Evolutionary conservation across 2,113 vertebrate species (phyloP), one percentile per base, ranked within the genome.

Genomic region (Anolis sagrei): DNA sequence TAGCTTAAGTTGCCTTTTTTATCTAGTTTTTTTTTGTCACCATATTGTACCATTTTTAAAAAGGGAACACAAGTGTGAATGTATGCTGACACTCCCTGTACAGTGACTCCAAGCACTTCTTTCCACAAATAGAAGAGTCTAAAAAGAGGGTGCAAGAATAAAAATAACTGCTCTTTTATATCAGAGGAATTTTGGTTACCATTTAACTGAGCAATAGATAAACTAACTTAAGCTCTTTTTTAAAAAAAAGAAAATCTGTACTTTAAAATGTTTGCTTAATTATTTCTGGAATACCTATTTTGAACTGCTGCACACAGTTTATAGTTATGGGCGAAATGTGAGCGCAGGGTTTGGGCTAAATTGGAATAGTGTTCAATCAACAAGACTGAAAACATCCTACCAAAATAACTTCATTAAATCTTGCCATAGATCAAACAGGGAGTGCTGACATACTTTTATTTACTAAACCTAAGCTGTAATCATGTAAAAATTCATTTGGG

Each of bases 161-260:
- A 82, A 92, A 92, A 89, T 76, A 76, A 80, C 77, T 87, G 70
- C 78, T 27, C 79, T 90, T 90, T 73, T 85, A 89, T 66, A 88
- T 49, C 85, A 79, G 79, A 87, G 82, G 0, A 23, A 49, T 66
- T 85, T 70, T 91, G 49, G 77, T 48, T 88, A 36, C 84, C 90
- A 74, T 84, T 94, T 88, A 90, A 88, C 39, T 83, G 68, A 34
- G 54, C 83, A 87, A 77, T 84, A 84, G 88, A 86, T 64, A 5
- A 88, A 87, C 84, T 93, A 91, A 92, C 89, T 91, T 80, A 88
- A 93, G 86, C 91, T 89, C 81, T 94, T 90, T 86, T 49, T 91
- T 44, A 44, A 44, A 44, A 44, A 44, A 44, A 44, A 44, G 5
- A 44, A 44, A 44, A 4, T 70, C 68, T 54, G 7, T 80, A 76